Evolutionary conservation across 2,797 vertebrate genomes (phyloP).

Genomic region (Caiman crocodilus): DNA sequence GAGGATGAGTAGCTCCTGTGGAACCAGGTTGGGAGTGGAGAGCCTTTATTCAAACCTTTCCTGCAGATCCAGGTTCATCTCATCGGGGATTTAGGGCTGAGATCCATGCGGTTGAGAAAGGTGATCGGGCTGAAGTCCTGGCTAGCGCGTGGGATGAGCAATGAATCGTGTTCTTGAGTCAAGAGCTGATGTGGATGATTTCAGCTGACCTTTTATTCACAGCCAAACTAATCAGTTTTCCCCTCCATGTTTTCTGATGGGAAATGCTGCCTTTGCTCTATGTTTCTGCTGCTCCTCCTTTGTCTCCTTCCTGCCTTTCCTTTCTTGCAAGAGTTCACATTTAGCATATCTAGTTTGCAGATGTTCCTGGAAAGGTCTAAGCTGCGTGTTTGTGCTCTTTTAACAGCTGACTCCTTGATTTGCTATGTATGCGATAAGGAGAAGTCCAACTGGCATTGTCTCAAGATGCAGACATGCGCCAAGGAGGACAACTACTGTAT

Average conservation of each 20-base stretch:
- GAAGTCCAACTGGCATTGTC: conserved; percentile 21
- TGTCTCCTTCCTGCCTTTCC: neutral
- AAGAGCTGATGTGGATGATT: too few relatives aligned
- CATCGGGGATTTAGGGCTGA: too few relatives aligned
- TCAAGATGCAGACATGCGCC: neutral
- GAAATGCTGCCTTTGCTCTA: too few relatives aligned
- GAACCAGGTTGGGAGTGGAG: neutral
- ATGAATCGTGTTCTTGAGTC: too few relatives aligned
- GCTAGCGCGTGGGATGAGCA: too few relatives aligned
- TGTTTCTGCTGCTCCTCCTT: too few relatives aligned
- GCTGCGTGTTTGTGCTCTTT: neutral
- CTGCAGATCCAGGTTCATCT: neutral
- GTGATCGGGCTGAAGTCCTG: too few relatives aligned
- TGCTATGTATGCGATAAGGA: conserved; percentile 68
- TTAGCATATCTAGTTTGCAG: rapidly evolving
- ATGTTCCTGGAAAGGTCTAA: neutral
- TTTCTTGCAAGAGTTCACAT: neutral
- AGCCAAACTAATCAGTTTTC: too few relatives aligned
- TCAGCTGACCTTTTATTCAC: too few relatives aligned
- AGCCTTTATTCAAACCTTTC: neutral
- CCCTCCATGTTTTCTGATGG: too few relatives aligned
- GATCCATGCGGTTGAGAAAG: too few relatives aligned
- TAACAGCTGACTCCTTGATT: conserved; percentile 34
- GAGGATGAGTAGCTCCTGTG: neutral
- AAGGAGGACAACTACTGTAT: conserved; percentile 40